These are phyloP conservation scores for Epinotia ramella DNA, from an alignment of 2,888 invertebrate genomes.

Conservation along the genomic window DNA sequence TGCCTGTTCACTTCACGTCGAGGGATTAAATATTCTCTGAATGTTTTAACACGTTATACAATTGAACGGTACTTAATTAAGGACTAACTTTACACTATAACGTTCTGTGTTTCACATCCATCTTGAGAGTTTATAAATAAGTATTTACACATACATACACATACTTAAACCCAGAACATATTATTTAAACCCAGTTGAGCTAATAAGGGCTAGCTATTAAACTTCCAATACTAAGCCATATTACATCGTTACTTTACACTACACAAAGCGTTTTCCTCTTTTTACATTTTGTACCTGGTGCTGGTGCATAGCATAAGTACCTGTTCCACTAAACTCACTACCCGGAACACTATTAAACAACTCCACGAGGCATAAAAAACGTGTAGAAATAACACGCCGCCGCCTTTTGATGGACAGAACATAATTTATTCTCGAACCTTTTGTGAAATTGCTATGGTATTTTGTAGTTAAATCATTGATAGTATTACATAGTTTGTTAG, in stretches of 20 bases:
- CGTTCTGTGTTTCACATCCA: slow-evolving; percentile 31
- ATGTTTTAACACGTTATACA: slow-evolving; percentile 41
- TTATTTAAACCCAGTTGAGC: background rate
- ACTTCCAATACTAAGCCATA: background rate
- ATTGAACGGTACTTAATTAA: slow-evolving; percentile 48
- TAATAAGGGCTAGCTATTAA: background rate
- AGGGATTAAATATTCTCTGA: slow-evolving; percentile 46
- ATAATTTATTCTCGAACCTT: slow-evolving; percentile 65
- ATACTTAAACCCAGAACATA: no score
- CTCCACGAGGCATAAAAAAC: slow-evolving; percentile 74
- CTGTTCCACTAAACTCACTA: slow-evolving; percentile 73
- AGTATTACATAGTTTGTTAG: background rate
- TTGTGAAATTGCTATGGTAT: slow-evolving; percentile 53
- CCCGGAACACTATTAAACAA: slow-evolving; percentile 80
- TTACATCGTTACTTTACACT: slow-evolving; percentile 51
- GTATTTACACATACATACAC: background rate
- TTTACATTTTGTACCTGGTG: slow-evolving; percentile 72
- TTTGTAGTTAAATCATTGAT: background rate
- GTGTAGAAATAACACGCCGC: slow-evolving; percentile 67
- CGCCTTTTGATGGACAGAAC: slow-evolving; percentile 64
- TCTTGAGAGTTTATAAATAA: background rate
- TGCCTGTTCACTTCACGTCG: slow-evolving; percentile 58
- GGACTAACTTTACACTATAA: slow-evolving; percentile 23
- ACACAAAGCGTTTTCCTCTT: slow-evolving; percentile 64
- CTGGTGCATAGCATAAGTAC: no score